Percentiles rank a stretch among this genome's conserved stretches.
These are phyloP conservation scores for Venusia cambrica DNA, from an alignment of 2,888 invertebrate genomes.

Conservation along the genomic window DNA sequence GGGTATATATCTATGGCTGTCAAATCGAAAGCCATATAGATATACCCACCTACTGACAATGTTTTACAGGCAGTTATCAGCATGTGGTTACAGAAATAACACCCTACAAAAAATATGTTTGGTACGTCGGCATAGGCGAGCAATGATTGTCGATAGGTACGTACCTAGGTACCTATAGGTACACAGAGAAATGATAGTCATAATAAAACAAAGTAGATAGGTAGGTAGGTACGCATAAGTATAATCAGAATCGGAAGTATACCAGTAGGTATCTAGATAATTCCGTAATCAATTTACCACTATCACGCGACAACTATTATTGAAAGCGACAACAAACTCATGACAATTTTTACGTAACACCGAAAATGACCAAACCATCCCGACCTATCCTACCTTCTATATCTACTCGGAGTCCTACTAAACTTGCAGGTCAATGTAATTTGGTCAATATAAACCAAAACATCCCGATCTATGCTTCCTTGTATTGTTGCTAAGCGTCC, in stretches of 20 bases:
- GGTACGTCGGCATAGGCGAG: too few species aligned
- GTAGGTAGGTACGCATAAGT: too few species aligned
- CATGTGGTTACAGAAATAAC: too few species aligned
- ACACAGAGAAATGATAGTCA: not conserved
- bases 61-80: too few species aligned
- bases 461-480: slow-evolving; percentile 24
- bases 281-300: slow-evolving; percentile 11
- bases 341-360: slow-evolving; percentile 49
- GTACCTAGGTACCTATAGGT: too few species aligned
- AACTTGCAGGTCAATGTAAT: slow-evolving; percentile 44
- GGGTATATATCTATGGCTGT: too few species aligned
- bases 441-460: slow-evolving; percentile 39
- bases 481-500: not conserved
- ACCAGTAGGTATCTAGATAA: not conserved
- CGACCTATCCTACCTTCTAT: slow-evolving; percentile 23
- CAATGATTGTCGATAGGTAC: too few species aligned
- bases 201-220: not conserved
- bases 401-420: not conserved
- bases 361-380: slow-evolving; percentile 21
- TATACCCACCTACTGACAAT: too few species aligned
- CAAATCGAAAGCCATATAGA: too few species aligned
- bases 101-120: too few species aligned
- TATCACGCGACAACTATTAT: slow-evolving; percentile 11
- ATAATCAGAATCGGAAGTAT: slow-evolving; percentile 14
- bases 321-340: slow-evolving; percentile 21